These are phyloP conservation scores for Notolepis coatsorum DNA, from an alignment of 2,797 vertebrate species.

Conservation along the genomic window DNA sequence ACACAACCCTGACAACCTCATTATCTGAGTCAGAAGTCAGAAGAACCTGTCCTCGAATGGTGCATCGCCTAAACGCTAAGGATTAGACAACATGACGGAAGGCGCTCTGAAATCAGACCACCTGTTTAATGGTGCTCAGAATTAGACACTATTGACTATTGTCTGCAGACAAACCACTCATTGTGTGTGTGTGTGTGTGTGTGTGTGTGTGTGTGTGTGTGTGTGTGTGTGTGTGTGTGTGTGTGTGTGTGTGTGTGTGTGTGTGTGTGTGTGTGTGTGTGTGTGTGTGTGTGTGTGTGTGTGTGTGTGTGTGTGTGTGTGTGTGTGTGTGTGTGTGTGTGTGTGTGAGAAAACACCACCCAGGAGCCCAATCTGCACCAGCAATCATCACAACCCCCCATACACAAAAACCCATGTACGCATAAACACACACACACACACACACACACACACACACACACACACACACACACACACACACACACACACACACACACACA, in stretches of 20 bases:
- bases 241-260: not conserved
- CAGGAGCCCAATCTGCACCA: slow-evolving; percentile 5
- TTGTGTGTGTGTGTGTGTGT: not conserved
- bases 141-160: not conserved
- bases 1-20: not conserved
- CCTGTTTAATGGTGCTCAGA: slow-evolving; percentile 1
- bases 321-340: not conserved
- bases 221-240: not conserved
- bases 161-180: not conserved
- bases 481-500: too few relatives aligned
- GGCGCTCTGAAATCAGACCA: not conserved
- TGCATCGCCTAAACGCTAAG: too few relatives aligned
- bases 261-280: not conserved
- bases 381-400: not conserved
- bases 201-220: not conserved
- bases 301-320: not conserved
- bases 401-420: too few relatives aligned
- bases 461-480: too few relatives aligned
- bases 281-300: not conserved
- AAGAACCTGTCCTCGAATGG: not conserved
- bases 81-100: not conserved
- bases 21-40: not conserved
- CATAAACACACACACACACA: too few relatives aligned
- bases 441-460: too few relatives aligned
- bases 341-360: not conserved